Evolutionary conservation across 2,113 vertebrate species (phyloP).

Genomic region (Festucalex cinctus): DNA sequence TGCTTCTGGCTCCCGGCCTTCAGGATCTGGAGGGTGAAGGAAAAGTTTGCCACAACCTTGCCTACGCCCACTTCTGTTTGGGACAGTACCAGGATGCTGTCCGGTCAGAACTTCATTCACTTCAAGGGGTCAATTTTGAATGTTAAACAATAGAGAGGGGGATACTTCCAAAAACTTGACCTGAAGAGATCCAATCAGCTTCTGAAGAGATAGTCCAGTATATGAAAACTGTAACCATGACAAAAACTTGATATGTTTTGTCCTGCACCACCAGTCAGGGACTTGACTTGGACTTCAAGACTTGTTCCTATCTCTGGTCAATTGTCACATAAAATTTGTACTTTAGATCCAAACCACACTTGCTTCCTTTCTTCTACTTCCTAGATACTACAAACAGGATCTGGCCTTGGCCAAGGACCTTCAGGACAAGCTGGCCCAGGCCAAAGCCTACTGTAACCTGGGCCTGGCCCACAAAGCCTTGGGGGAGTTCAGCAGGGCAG

Average conservation of each 20-base stretch:
- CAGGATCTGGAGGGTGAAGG: conserved; percentile 95
- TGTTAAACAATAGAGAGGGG: not conserved
- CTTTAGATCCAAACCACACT: not conserved
- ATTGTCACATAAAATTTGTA: not conserved
- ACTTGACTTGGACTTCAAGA: no score
- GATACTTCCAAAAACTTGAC: not conserved
- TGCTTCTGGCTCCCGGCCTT: conserved; percentile 81
- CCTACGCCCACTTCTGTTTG: conserved; percentile 92
- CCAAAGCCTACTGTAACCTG: conserved; percentile 95
- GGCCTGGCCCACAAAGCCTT: conserved; percentile 93
- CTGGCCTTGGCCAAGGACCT: conserved; percentile 92
- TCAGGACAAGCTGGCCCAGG: conserved; percentile 91
- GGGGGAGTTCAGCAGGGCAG: conserved; percentile 83
- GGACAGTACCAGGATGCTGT: conserved; percentile 89
- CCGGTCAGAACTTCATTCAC: conserved; percentile 58
- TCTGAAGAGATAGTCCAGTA: no score
- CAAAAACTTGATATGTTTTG: no score
- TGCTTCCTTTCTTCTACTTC: not conserved
- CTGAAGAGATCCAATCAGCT: no score
- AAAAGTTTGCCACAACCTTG: conserved; percentile 93
- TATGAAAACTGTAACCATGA: no score
- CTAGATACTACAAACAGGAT: conserved; percentile 88
- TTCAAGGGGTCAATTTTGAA: not conserved
- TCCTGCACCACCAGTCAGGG: no score
- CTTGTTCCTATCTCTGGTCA: not conserved